Evolutionary conservation across 2,888 invertebrate genomes (phyloP).

Genomic region (Mesorhabditis belari): DNA sequence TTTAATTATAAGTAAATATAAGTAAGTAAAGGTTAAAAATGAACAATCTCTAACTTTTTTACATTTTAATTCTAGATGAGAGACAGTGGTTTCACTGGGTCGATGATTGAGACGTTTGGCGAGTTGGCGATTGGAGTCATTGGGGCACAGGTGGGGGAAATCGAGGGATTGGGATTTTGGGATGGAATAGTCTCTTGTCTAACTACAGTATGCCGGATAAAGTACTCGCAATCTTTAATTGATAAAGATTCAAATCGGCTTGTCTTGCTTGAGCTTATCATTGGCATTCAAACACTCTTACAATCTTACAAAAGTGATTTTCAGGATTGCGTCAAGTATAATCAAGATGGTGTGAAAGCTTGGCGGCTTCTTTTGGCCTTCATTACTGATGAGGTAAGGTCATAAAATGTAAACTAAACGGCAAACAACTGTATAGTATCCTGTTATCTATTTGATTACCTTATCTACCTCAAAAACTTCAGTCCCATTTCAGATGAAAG

Average conservation of each 20-base stretch:
- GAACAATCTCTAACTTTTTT: not conserved
- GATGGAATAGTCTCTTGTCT: too few species aligned
- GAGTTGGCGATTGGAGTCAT: slow-evolving; percentile 31
- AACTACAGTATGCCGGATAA: too few species aligned
- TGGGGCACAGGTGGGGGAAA: slow-evolving; percentile 30
- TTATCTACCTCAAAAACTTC: too few species aligned
- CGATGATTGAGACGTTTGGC: slow-evolving; percentile 36
- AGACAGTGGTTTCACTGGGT: slow-evolving; percentile 31
- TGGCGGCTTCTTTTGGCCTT: slow-evolving; percentile 32
- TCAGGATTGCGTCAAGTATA: slow-evolving; percentile 29
- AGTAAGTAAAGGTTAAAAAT: not conserved
- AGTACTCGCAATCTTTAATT: too few species aligned
- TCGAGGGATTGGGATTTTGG: too few species aligned
- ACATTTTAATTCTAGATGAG: slow-evolving; percentile 18
- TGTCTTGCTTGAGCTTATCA: too few species aligned
- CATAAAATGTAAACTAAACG: slow-evolving; percentile 8
- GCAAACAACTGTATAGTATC: not conserved
- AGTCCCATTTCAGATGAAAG: too few species aligned
- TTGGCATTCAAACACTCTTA: too few species aligned
- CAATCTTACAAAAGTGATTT: not conserved
- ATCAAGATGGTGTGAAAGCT: slow-evolving; percentile 31
- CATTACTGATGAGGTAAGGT: slow-evolving; percentile 35
- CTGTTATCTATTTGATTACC: not conserved
- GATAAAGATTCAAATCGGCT: too few species aligned
- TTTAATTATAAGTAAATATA: too few species aligned